phyloP scores from a whole-genome alignment of 37 sponge, comb jelly and placozoan species.

The Bolinopsis microptera region DNA sequence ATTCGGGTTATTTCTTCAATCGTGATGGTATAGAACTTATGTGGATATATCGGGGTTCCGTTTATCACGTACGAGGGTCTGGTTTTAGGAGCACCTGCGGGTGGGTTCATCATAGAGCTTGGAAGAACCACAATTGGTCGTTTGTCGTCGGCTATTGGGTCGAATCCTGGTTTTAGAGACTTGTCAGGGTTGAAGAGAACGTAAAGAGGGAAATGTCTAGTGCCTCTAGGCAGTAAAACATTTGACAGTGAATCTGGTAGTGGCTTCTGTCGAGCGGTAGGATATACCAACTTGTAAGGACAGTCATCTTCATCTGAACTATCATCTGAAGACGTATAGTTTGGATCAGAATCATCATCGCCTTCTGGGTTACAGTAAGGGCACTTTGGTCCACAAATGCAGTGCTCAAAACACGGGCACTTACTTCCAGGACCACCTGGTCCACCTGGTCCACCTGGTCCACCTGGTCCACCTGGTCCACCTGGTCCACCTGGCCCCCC shows the following conservation, averaged over 20 bases:
- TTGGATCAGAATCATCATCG: constrained; percentile 8
- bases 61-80: background rate
- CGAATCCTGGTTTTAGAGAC: background rate
- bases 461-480: constrained; percentile 34
- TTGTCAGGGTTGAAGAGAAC: constrained; percentile 35
- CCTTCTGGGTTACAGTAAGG: background rate
- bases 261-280: background rate
- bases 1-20: background rate
- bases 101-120: background rate
- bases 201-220: constrained; percentile 21
- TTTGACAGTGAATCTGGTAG: background rate
- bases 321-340: constrained; percentile 12
- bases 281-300: background rate
- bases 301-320: constrained; percentile 26
- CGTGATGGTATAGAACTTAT: constrained; percentile 24
- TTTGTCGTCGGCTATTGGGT: background rate
- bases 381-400: background rate
- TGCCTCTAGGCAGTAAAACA: background rate
- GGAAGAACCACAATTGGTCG: background rate
- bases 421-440: background rate
- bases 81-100: background rate
- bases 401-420: background rate
- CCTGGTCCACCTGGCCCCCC: constrained; percentile 10
- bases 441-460: constrained; percentile 20
- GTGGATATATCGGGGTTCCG: constrained; percentile 13